Conservation (phyloP, 2,797 vertebrate genomes). For the Poecilia wingei region DNA sequence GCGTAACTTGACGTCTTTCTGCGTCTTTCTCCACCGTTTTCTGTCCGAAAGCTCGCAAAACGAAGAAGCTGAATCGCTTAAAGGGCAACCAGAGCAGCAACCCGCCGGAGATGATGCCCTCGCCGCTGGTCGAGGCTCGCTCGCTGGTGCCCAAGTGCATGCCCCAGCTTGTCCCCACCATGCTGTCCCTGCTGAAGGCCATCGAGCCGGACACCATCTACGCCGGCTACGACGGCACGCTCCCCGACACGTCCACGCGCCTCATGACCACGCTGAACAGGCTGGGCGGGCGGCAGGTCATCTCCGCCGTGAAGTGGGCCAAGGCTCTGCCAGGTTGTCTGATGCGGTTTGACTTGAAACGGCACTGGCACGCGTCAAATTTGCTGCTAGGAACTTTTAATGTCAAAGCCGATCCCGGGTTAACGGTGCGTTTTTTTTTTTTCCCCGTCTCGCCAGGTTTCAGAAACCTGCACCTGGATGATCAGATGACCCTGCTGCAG, state of each 20-base stretch:
- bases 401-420: neutral
- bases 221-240: conserved; percentile 91
- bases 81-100: conserved; percentile 82
- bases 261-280: conserved; percentile 96
- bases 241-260: conserved; percentile 91
- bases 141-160: conserved; percentile 89
- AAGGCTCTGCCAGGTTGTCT: conserved; percentile 91
- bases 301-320: conserved; percentile 97
- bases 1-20: neutral
- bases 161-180: conserved; percentile 92
- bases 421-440: conserved; percentile 11
- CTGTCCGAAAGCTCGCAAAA: conserved; percentile 88
- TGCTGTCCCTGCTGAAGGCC: conserved; percentile 94
- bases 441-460: conserved; percentile 84
- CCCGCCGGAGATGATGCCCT: conserved; percentile 62
- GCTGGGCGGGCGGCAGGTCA: conserved; percentile 93
- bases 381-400: neutral
- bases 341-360: neutral
- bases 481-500: conserved; percentile 98
- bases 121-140: conserved; percentile 64
- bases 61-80: conserved; percentile 90
- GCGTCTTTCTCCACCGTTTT: neutral
- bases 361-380: neutral
- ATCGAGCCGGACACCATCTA: conserved; percentile 96
- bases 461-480: conserved; percentile 95